Base-by-base conservation (phyloP, 2,888 invertebrate species). In the Sphinx pinastri region DNA sequence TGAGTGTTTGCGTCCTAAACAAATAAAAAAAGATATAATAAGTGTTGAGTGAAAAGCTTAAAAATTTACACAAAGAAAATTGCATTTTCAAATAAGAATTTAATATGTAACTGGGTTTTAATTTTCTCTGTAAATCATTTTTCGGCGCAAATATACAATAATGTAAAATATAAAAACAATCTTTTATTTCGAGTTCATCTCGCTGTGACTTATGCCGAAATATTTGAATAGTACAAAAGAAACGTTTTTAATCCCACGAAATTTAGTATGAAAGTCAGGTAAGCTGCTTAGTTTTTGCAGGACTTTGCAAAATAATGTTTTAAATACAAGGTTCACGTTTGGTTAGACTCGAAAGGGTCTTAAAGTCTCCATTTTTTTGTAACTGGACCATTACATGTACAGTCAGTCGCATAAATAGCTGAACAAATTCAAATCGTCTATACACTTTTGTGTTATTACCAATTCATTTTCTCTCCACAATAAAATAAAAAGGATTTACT, bases 281-380 rank as follows among this genome's bases (percentile, higher is more conserved):
- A 63, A 63, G 63, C 63, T 63, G 63, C 63, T 63, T 63, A 63
- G 49, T 63, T 63, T 55, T 63, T 63, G 49, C 63, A 63, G 16
- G 63, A 63, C 63, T 49, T 63, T 63, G 49, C 47, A 60, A 60
- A 60, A 60, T 60, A 60, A 63, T 63, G 19, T 49, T 49, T 63
- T 63, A 63, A 63, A 63, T 19, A 49, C 2, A 19, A 10, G 49
- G 12, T 14, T 8, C 19, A 47, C 47, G 63, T 49, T 63, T 19
- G 16, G 47, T 49, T 63, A 63, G 10, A 49, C n/a, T 47, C 47
- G 13, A 63, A 60, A 49, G 11, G 19, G 19, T 19, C 19, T 49
- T 60, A 45, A 19, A 47, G 19, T 63, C 49, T 49, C 49, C 11
- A 38, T 14, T 60, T 45, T 47, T 47, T 63, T 63, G 4, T 47